Base-by-base conservation (phyloP, 2,113 vertebrate species). In the Emydura subglobosa region DNA sequence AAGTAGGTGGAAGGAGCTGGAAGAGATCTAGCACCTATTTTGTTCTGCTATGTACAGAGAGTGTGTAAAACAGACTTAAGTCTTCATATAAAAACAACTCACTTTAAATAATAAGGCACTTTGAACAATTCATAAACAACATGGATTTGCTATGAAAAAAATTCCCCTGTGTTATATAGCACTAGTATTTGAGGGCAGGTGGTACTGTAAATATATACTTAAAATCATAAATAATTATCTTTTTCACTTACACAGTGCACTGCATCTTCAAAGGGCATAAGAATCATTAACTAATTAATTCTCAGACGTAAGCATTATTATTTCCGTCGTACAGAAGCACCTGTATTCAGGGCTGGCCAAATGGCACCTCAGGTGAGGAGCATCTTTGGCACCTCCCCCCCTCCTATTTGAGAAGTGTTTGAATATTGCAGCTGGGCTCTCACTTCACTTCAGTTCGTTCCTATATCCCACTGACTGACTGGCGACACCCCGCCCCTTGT, bases 1-100 rank as follows among this genome's bases (percentile, higher is more conserved):
- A 89, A 93, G 90, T 91, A 91, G 90, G 96, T 95, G 81, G 79
- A 91, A 96, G 86, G 91, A 94, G 81, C 92, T 68, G 7, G 57
- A 51, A 95, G 87, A 83, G 89, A 55, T 34, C 42, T 79, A n/a
- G 34, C 84, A 94, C 92, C 95, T 93, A 74, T 95, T 94, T 96
- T 83, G 49, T 85, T 94, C 65, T 88, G 76, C 87, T 95, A 79
- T 4, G 51, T 53, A 53, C 51, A 53, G 51, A 53, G 16, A 17
- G 51, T 53, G 51, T 53, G 13, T 53, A 14, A 53, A 53, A 53
- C 14, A 53, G 51, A 53, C 50, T 47, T 47, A 51, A 51, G 50
- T 51, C 19, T 2, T 3, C 72, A 72, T 78, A 72, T 54, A 51
- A 90, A 81, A 29, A 59, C 94, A 96, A 86, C 65, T 54, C 93